Conservation (phyloP, 2,888 invertebrate species). For the Erannis defoliaria region DNA sequence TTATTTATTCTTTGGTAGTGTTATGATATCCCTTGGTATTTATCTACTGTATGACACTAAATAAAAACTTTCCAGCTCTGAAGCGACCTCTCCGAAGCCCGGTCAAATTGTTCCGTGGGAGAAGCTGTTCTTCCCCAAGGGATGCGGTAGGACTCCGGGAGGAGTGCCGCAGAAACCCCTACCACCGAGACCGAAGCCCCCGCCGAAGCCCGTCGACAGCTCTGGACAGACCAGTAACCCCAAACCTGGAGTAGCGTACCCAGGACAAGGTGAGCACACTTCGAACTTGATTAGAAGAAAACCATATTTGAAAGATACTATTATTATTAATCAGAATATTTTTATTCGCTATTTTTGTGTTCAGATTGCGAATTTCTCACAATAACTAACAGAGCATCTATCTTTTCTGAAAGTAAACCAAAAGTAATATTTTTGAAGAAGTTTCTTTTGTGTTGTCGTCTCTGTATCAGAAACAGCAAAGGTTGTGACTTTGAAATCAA, state of each 20-base stretch:
- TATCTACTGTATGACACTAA: background rate
- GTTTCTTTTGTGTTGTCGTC: background rate
- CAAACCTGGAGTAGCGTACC: constrained; percentile 66
- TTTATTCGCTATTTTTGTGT: no score
- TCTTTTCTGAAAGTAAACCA: no score
- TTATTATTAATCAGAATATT: no score
- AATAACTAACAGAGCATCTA: no score
- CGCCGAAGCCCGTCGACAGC: constrained; percentile 69
- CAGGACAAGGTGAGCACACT: constrained; percentile 58
- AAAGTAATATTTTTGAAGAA: no score
- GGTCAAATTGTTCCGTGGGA: constrained; percentile 89
- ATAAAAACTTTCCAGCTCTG: constrained; percentile 22
- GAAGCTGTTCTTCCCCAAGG: constrained; percentile 90
- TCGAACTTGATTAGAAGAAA: no score
- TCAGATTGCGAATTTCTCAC: no score
- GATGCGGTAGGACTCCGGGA: constrained; percentile 88
- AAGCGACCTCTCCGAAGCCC: constrained; percentile 47
- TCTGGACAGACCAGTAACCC: constrained; percentile 73
- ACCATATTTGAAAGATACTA: no score
- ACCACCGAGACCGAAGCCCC: constrained; percentile 58
- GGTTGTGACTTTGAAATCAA: background rate
- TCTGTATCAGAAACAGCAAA: background rate
- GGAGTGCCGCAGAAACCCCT: constrained; percentile 74
- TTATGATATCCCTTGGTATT: no score
- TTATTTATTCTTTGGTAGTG: no score